Percentiles rank a stretch among this genome's conserved stretches.
Conservation (phyloP, 1,140 invertebrate genomes). For the Panagrolaimus sp. region DNA sequence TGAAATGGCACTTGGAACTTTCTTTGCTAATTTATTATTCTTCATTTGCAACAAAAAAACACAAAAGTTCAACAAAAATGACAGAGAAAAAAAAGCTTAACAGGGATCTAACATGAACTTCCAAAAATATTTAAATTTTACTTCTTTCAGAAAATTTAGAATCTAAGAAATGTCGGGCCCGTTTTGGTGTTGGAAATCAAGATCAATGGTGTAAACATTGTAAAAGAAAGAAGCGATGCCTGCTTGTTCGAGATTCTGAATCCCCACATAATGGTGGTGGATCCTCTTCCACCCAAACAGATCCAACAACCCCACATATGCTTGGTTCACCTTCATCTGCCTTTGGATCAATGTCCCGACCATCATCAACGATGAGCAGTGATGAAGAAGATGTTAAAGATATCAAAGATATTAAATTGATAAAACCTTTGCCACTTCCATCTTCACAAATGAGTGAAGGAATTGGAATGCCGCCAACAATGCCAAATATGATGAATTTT, state of each 20-base stretch:
- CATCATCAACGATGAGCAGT: background rate
- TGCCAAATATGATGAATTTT: constrained; percentile 13
- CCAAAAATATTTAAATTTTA: constrained; percentile 57
- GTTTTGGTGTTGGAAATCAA: constrained; percentile 94
- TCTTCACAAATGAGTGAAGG: background rate
- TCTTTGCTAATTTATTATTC: no score
- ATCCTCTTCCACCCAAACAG: background rate
- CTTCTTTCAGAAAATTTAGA: constrained; percentile 55
- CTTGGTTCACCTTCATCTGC: background rate
- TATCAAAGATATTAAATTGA: background rate
- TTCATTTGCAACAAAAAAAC: no score
- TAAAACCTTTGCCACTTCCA: background rate
- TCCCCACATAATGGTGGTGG: background rate
- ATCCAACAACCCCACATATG: constrained; percentile 4
- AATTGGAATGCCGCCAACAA: background rate
- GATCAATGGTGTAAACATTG: constrained; percentile 99
- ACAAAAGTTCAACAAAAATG: no score
- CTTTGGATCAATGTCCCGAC: background rate
- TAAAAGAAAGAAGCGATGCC: constrained; percentile 64
- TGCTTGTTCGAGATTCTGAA: constrained; percentile 42
- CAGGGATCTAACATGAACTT: constrained; percentile 28
- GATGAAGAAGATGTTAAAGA: constrained; percentile 9
- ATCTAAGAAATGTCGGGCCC: constrained; percentile 96
- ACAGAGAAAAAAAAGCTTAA: no score
- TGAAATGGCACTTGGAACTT: no score